Evolutionary conservation across 1,140 invertebrate species (phyloP).

Genomic region (Lethocerus indicus): DNA sequence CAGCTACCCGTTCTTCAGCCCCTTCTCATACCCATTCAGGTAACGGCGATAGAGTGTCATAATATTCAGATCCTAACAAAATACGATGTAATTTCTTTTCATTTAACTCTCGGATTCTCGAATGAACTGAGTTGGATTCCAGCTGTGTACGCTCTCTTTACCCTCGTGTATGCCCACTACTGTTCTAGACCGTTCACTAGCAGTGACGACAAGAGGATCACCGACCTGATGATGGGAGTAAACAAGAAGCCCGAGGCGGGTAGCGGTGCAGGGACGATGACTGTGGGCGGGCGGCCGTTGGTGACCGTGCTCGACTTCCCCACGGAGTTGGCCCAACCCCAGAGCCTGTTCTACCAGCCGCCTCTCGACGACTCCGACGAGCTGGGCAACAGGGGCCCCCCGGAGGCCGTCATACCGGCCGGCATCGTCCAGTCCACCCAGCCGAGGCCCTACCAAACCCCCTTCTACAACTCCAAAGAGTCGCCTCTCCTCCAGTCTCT

Average conservation of each 20-base stretch:
- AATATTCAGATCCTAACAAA: too few species aligned
- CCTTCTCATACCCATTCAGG: slow-evolving; percentile 13
- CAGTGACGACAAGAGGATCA: neutral
- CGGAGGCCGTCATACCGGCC: slow-evolving; percentile 18
- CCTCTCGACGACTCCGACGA: slow-evolving; percentile 13
- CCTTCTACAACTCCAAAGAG: slow-evolving; percentile 21
- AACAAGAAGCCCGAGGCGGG: too few species aligned
- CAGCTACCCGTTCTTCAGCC: slow-evolving; percentile 15
- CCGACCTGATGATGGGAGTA: neutral
- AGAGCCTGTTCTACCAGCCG: slow-evolving; percentile 18
- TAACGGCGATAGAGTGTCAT: too few species aligned
- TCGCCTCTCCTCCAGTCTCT: slow-evolving; percentile 17
- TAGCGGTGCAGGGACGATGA: too few species aligned
- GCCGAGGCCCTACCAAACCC: slow-evolving; percentile 15
- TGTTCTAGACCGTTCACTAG: too few species aligned
- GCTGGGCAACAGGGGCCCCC: slow-evolving; percentile 17
- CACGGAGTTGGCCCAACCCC: slow-evolving; percentile 15
- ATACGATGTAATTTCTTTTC: too few species aligned
- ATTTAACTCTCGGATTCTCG: too few species aligned
- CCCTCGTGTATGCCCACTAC: too few species aligned
- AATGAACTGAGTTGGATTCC: too few species aligned
- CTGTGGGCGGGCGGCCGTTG: neutral
- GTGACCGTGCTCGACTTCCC: slow-evolving; percentile 21
- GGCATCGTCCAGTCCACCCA: slow-evolving; percentile 21
- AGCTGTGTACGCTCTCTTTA: too few species aligned